phyloP scores from a whole-genome alignment of 2,113 vertebrate species.

The Pelusios castaneus region DNA sequence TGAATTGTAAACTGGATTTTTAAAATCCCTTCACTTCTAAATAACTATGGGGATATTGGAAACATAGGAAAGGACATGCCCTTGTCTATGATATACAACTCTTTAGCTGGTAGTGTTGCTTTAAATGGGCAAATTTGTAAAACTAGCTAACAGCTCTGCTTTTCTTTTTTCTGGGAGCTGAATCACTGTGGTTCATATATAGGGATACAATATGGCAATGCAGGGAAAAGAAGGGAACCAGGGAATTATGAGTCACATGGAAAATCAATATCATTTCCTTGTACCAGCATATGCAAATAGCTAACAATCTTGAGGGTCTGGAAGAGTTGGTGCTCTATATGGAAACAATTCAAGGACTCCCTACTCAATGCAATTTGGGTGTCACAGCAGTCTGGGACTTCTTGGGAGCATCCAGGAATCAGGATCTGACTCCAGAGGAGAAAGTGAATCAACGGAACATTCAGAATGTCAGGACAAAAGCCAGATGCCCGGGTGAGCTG shows the following conservation, averaged over 20 bases:
- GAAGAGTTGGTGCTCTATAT: background rate
- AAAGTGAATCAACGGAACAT: background rate
- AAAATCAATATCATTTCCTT: background rate
- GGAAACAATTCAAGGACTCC: background rate
- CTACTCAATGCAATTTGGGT: background rate
- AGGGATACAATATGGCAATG: background rate
- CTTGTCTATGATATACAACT: background rate
- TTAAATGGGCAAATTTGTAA: background rate
- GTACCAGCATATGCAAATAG: background rate
- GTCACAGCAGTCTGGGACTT: background rate
- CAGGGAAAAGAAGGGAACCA: constrained; percentile 38
- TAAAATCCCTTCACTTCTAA: constrained; percentile 11
- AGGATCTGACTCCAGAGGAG: accelerated
- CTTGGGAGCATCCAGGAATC: background rate
- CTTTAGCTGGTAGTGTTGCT: background rate
- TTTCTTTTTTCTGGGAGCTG: constrained; percentile 26
- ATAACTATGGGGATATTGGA: background rate
- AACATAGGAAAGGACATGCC: constrained; percentile 12
- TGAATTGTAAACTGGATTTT: background rate
- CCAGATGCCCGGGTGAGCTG: background rate
- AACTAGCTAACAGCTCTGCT: constrained; percentile 36
- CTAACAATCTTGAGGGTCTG: background rate
- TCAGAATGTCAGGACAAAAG: background rate
- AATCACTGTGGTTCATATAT: constrained; percentile 48
- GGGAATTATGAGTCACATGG: constrained; percentile 30